phyloP scores from a whole-genome alignment of 2,888 invertebrate species.

The Lasioglossum lativentre region DNA sequence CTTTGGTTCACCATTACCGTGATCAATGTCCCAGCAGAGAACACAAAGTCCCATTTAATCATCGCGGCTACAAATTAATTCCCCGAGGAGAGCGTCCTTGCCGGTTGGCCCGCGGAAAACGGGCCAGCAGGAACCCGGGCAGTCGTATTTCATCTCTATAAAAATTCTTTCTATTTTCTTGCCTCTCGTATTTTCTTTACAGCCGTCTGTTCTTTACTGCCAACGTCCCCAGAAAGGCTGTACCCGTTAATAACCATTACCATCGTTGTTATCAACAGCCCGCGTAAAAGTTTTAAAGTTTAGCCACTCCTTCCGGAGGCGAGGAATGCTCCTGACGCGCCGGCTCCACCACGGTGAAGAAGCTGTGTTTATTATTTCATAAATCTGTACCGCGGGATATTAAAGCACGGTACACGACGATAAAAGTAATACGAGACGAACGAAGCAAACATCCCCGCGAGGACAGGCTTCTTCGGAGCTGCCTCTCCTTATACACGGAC shows the following conservation, averaged over 20 bases:
- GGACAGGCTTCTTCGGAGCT: neutral
- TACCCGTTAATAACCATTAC: conserved; percentile 6
- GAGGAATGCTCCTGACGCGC: neutral
- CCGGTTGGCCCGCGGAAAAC: neutral
- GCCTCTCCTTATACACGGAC: neutral
- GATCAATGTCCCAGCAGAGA: neutral
- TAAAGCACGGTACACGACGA: neutral
- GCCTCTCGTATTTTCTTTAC: neutral
- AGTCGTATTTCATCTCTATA: neutral
- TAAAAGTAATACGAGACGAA: conserved; percentile 7
- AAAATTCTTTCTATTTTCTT: neutral
- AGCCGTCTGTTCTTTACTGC: neutral
- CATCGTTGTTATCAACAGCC: neutral
- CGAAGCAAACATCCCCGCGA: neutral
- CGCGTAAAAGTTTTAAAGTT: conserved; percentile 8
- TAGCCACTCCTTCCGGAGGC: neutral
- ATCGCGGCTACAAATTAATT: conserved; percentile 6
- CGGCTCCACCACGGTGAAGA: neutral
- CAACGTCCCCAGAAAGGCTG: neutral
- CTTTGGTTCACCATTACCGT: neutral
- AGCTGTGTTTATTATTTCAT: neutral
- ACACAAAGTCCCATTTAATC: neutral
- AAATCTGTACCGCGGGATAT: neutral
- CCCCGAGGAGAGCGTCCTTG: neutral
- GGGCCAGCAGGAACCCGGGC: neutral